These are phyloP conservation scores for Parazoanthus swiftii DNA, from an alignment of 92 coral and sea anemone genomes.

Conservation along the genomic window DNA sequence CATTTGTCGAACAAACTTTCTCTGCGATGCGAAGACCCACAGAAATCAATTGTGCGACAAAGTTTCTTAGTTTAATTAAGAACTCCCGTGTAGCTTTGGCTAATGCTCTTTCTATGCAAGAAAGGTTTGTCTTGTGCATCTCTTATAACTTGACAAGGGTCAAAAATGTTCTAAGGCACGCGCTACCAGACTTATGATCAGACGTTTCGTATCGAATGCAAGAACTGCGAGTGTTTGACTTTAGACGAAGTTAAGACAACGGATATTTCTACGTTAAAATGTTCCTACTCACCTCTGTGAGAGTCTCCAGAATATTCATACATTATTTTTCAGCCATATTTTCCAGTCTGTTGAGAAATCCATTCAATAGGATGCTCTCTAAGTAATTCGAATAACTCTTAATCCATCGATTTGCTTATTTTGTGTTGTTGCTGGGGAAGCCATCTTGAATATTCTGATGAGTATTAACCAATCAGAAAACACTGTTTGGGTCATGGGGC, in stretches of 20 bases:
- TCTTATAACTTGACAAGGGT: neutral
- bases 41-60: neutral
- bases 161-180: neutral
- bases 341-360: neutral
- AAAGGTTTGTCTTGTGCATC: neutral
- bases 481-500: conserved; percentile 7
- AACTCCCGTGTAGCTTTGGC: too few relatives aligned
- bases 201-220: neutral
- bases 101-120: neutral
- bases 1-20: neutral
- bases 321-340: conserved; percentile 23
- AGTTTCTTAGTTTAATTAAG: neutral
- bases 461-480: conserved; percentile 9
- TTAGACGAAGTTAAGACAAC: too few relatives aligned
- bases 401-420: conserved; percentile 12
- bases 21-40: too few relatives aligned
- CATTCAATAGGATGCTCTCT: neutral
- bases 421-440: conserved; percentile 49
- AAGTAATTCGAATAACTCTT: neutral
- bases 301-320: conserved; percentile 25
- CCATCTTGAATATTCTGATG: conserved; percentile 11
- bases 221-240: neutral
- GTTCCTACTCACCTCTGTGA: neutral
- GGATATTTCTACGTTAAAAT: too few relatives aligned
- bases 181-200: neutral